Percentiles rank a stretch among this genome's conserved stretches.
These are phyloP conservation scores for Cranoglanis bouderius DNA, from an alignment of 2,113 vertebrate species.

Conservation along the genomic window DNA sequence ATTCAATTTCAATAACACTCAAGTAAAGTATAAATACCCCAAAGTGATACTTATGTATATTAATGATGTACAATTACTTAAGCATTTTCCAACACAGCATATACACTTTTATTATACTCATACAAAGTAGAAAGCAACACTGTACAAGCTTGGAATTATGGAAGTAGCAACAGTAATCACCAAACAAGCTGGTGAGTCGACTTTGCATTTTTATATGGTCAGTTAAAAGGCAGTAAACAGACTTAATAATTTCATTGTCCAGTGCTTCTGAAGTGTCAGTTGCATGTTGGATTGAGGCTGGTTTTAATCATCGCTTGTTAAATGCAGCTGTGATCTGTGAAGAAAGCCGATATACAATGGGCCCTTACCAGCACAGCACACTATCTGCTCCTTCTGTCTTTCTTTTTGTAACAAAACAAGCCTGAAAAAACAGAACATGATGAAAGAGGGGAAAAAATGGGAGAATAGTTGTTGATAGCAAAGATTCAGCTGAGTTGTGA, in stretches of 20 bases:
- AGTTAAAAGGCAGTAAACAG: background rate
- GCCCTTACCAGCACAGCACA: conserved; percentile 40
- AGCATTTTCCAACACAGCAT: background rate
- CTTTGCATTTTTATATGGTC: background rate
- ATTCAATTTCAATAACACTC: background rate
- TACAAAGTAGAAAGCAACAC: background rate
- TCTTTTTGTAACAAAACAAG: conserved; percentile 20
- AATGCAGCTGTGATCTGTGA: conserved; percentile 22
- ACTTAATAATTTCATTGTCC: background rate
- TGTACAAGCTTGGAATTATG: background rate
- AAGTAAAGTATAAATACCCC: background rate
- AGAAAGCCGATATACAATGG: conserved; percentile 42
- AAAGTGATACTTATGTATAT: background rate
- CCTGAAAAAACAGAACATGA: conserved; percentile 34
- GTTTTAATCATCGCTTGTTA: conserved; percentile 41
- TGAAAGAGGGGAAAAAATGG: conserved; percentile 25
- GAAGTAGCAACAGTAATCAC: background rate
- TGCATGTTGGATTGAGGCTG: conserved; percentile 2
- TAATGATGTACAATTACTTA: background rate
- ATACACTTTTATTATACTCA: background rate
- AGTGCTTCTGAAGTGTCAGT: conserved; percentile 27
- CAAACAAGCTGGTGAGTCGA: background rate
- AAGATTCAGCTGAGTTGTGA: conserved; percentile 40
- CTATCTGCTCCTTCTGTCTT: conserved; percentile 11
- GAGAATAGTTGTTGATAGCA: conserved; percentile 41